phyloP scores from a whole-genome alignment of 1,140 invertebrate genomes.

The Chrysopa pallens region DNA sequence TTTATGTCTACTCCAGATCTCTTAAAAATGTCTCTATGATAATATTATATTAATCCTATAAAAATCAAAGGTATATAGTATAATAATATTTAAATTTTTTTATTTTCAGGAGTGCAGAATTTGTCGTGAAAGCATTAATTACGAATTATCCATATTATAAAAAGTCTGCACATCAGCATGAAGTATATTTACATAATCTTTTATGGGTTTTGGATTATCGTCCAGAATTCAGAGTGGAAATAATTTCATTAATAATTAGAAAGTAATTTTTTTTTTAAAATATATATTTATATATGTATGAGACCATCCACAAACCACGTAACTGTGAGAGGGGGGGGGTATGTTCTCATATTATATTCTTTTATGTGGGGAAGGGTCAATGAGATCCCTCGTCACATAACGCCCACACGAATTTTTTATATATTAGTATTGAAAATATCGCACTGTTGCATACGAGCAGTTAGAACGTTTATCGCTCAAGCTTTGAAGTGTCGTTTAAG shows the following conservation, averaged over 20 bases:
- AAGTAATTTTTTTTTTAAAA: slow-evolving; percentile 27
- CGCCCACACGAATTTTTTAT: neutral
- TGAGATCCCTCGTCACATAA: neutral
- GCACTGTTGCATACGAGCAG: too few species aligned
- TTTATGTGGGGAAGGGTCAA: too few species aligned
- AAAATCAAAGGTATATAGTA: too few species aligned
- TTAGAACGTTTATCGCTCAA: too few species aligned
- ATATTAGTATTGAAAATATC: too few species aligned
- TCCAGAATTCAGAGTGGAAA: slow-evolving; percentile 32
- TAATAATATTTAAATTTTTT: slow-evolving; percentile 7
- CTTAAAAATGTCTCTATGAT: too few species aligned
- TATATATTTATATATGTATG: slow-evolving; percentile 12
- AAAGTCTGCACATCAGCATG: slow-evolving; percentile 29
- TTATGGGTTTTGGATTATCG: slow-evolving; percentile 43
- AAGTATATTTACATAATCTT: slow-evolving; percentile 44
- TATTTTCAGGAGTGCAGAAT: slow-evolving; percentile 30
- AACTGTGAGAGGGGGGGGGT: too few species aligned
- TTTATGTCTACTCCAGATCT: too few species aligned
- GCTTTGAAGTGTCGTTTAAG: too few species aligned
- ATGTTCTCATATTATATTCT: too few species aligned
- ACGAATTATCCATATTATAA: slow-evolving; percentile 45
- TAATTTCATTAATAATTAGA: slow-evolving; percentile 45
- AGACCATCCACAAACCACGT: too few species aligned
- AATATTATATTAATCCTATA: too few species aligned
- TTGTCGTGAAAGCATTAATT: slow-evolving; percentile 29